Percentiles rank a stretch among this genome's conserved stretches.
phyloP scores from a whole-genome alignment of 37 sponge, comb jelly and placozoan genomes.

The Hexactinellida sp. region DNA sequence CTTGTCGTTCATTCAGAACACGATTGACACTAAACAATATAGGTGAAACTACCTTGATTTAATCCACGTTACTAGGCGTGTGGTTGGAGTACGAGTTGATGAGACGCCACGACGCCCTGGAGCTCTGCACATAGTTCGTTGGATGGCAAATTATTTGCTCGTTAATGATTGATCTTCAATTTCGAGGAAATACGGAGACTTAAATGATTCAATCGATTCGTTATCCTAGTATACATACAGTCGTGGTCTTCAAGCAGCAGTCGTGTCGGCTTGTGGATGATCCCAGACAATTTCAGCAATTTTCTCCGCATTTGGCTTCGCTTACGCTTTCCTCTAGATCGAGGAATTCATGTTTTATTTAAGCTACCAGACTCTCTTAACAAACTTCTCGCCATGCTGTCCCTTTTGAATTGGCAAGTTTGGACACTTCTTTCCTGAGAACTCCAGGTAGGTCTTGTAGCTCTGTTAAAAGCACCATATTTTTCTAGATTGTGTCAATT shows the following conservation, averaged over 20 bases:
- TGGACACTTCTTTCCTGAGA: too few relatives aligned
- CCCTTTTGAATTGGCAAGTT: too few relatives aligned
- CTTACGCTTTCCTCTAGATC: too few relatives aligned
- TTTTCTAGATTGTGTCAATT: too few relatives aligned
- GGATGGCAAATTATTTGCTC: background rate
- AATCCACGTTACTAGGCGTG: background rate
- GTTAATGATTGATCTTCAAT: background rate
- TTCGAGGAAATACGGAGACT: background rate
- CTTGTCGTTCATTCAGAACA: background rate
- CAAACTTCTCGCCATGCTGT: too few relatives aligned
- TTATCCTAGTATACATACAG: conserved; percentile 18
- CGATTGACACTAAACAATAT: background rate
- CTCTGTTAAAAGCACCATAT: too few relatives aligned
- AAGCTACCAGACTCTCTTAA: too few relatives aligned
- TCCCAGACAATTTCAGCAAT: too few relatives aligned
- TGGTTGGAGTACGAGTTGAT: background rate
- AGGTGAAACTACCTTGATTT: background rate
- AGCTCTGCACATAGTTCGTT: conserved; percentile 4
- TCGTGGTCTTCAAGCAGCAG: background rate
- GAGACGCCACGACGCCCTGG: background rate
- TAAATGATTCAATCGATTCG: background rate
- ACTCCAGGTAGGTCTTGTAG: too few relatives aligned
- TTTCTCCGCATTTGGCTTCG: too few relatives aligned
- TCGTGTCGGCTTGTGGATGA: too few relatives aligned
- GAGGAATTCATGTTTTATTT: too few relatives aligned